Conservation (phyloP, 2,113 vertebrate species). For the Myiozetetes cayanensis region DNA sequence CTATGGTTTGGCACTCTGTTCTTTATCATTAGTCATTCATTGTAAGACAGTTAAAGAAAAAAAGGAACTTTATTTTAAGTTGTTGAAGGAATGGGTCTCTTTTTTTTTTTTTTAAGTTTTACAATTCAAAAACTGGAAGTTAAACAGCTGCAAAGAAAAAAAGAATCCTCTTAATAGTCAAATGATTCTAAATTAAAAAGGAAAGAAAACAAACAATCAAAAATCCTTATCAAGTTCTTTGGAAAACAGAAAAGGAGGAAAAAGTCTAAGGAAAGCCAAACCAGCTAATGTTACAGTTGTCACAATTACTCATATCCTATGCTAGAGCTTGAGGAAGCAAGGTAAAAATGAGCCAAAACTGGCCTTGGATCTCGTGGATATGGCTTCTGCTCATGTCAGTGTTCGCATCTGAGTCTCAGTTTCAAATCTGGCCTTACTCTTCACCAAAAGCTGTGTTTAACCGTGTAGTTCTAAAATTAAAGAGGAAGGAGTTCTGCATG, state of each 20-base stretch:
- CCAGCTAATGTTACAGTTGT: constrained; percentile 61
- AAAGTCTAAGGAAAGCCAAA: constrained; percentile 60
- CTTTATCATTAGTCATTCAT: neutral
- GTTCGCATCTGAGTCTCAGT: neutral
- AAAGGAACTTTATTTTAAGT: neutral
- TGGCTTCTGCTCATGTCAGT: neutral
- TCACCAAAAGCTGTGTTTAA: neutral
- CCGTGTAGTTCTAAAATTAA: neutral
- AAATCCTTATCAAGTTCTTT: constrained; percentile 53
- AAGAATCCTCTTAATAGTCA: neutral
- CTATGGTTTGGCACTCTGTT: neutral
- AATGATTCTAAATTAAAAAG: constrained; percentile 52
- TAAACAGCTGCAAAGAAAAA: constrained; percentile 9
- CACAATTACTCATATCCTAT: constrained; percentile 72
- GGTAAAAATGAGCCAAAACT: constrained; percentile 62
- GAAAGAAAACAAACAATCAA: constrained; percentile 34
- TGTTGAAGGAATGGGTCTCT: neutral
- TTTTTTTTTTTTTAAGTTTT: neutral
- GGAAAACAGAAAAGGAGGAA: constrained; percentile 70
- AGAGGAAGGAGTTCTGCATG: neutral
- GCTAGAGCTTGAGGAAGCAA: constrained; percentile 51
- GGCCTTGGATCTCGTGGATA: neutral
- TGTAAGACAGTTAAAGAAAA: neutral
- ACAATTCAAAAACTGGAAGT: neutral
- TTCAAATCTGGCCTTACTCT: neutral